Percentiles rank a stretch among this genome's conserved stretches.
These are phyloP conservation scores for Patella ulyssiponensis DNA, from an alignment of 2,888 invertebrate species.

Conservation along the genomic window DNA sequence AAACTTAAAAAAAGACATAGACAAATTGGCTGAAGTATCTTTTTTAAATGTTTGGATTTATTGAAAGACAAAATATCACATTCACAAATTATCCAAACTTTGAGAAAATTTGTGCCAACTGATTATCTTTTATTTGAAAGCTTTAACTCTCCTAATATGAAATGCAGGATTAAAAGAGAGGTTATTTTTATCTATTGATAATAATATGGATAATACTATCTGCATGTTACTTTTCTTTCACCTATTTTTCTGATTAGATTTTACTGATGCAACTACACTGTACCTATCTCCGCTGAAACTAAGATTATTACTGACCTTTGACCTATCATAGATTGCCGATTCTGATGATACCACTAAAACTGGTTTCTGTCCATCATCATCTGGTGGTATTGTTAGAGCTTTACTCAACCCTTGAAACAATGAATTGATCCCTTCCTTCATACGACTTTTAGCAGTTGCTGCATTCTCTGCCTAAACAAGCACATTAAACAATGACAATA, in stretches of 20 bases:
- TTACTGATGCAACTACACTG: background rate
- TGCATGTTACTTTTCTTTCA: background rate
- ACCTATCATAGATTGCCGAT: conserved; percentile 62
- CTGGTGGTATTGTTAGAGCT: conserved; percentile 66
- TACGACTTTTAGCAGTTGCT: conserved; percentile 52
- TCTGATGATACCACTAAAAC: conserved; percentile 34
- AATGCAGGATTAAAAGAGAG: no score
- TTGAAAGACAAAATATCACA: no score
- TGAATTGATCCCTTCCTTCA: conserved; percentile 63
- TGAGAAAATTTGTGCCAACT: no score
- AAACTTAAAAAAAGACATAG: no score
- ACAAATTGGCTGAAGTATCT: no score
- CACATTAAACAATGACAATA: conserved; percentile 7
- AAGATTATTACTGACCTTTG: conserved; percentile 53
- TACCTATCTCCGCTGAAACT: no score
- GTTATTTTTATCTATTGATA: no score
- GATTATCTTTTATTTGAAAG: no score
- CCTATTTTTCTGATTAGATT: background rate
- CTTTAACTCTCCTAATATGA: no score
- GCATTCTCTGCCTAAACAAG: conserved; percentile 47
- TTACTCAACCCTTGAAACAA: conserved; percentile 65
- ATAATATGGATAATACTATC: no score
- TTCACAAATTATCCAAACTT: no score
- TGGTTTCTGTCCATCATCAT: conserved; percentile 51
- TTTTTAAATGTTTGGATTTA: no score